phyloP scores from a whole-genome alignment of 53 echinoderm and acorn worm genomes.

The Crossaster papposus region DNA sequence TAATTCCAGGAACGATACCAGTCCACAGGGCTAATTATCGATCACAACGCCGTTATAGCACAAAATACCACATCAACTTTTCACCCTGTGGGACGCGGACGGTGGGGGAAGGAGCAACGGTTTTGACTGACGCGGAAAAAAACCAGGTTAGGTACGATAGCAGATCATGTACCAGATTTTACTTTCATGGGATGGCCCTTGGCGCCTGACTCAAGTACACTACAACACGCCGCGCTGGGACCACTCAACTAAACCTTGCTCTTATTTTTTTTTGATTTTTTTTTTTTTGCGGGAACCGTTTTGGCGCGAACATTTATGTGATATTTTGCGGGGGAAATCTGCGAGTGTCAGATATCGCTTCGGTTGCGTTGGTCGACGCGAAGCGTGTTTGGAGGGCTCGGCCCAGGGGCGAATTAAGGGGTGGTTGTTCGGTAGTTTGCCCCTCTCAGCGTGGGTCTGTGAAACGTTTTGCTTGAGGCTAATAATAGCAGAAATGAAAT shows the following conservation, averaged over 20 bases:
- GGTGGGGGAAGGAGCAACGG: neutral
- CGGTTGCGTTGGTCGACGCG: neutral
- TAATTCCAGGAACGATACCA: neutral
- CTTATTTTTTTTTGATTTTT: too few species aligned
- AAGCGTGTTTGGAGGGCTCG: neutral
- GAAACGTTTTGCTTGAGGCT: neutral
- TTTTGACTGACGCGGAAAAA: neutral
- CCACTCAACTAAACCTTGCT: neutral
- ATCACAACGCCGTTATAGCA: neutral
- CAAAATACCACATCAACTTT: neutral
- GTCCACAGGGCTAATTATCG: neutral
- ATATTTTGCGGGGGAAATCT: conserved; percentile 26
- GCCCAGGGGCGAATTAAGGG: neutral
- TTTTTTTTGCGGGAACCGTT: neutral
- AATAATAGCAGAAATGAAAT: neutral
- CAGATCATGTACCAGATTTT: conserved; percentile 34
- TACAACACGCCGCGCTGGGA: conserved; percentile 18
- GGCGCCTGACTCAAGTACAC: conserved; percentile 5
- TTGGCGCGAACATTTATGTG: conserved; percentile 38
- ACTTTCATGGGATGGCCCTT: conserved; percentile 40
- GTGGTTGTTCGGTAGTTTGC: neutral
- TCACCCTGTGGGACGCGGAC: neutral
- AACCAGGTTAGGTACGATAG: neutral
- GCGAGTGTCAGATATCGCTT: neutral
- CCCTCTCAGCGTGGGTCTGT: neutral